Evolutionary conservation across 1,140 invertebrate species (phyloP).

Genomic region (Oncopodura yosiiana): DNA sequence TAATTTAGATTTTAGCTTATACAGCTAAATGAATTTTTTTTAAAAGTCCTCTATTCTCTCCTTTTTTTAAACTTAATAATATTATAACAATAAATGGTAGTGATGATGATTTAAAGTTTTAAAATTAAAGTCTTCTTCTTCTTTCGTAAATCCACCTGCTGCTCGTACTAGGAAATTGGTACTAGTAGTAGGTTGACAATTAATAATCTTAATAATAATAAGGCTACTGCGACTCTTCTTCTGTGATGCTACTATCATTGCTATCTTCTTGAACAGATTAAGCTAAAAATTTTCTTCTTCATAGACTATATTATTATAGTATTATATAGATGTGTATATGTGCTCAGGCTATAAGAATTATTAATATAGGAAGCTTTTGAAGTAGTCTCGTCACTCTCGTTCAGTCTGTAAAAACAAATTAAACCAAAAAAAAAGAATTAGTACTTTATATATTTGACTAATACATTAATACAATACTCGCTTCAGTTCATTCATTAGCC

Average conservation of each 20-base stretch:
- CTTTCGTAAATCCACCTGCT: no score
- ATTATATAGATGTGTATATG: neutral
- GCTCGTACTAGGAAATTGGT: no score
- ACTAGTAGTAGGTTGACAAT: no score
- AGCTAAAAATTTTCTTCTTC: neutral
- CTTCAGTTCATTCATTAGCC: no score
- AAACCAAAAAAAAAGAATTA: neutral
- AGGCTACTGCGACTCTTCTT: neutral
- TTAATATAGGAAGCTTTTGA: neutral
- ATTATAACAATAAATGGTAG: no score
- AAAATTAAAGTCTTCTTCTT: no score
- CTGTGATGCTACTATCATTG: neutral
- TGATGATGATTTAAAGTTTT: no score
- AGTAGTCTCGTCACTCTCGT: conserved; percentile 14
- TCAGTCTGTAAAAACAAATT: conserved; percentile 8
- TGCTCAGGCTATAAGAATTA: neutral
- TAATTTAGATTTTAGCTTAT: neutral
- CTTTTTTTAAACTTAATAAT: neutral
- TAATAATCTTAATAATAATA: no score
- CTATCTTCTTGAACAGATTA: neutral
- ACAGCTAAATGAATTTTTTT: neutral
- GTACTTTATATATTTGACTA: neutral
- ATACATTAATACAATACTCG: no score
- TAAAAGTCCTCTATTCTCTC: neutral
- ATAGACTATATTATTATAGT: neutral